Evolutionary conservation across 2,797 vertebrate genomes (phyloP).

Genomic region (Cercopithecus diana): DNA sequence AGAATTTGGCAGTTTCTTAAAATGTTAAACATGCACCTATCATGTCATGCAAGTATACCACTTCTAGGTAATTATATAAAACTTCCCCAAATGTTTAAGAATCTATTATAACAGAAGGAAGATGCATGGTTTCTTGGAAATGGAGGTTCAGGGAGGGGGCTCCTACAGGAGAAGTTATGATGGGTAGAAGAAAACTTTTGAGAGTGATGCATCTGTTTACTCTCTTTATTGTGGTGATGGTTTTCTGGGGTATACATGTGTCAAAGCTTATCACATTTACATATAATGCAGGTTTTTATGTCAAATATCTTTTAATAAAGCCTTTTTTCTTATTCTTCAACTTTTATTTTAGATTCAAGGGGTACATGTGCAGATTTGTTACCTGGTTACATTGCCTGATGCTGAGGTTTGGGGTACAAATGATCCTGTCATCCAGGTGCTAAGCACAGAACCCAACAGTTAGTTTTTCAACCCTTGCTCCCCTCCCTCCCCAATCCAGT

Average conservation of each 20-base stretch:
- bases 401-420: too few relatives aligned
- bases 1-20: not conserved
- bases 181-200: not conserved
- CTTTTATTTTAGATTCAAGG: too few relatives aligned
- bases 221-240: not conserved
- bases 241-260: not conserved
- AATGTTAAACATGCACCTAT: not conserved
- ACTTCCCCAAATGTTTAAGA: not conserved
- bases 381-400: too few relatives aligned
- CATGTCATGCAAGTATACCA: not conserved
- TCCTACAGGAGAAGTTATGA: not conserved
- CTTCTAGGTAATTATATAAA: not conserved
- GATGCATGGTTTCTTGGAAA: not conserved
- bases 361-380: too few relatives aligned
- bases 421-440: too few relatives aligned
- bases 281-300: not conserved
- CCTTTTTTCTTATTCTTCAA: not conserved
- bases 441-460: too few relatives aligned
- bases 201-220: not conserved
- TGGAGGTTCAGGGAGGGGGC: not conserved
- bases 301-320: not conserved
- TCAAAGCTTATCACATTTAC: not conserved
- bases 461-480: too few relatives aligned
- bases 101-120: not conserved
- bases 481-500: too few relatives aligned